A percentile compares a stretch with the other conserved stretches of the same genome.
Conservation (phyloP, 2,797 vertebrate genomes). For the Eutrigla gurnardus region DNA sequence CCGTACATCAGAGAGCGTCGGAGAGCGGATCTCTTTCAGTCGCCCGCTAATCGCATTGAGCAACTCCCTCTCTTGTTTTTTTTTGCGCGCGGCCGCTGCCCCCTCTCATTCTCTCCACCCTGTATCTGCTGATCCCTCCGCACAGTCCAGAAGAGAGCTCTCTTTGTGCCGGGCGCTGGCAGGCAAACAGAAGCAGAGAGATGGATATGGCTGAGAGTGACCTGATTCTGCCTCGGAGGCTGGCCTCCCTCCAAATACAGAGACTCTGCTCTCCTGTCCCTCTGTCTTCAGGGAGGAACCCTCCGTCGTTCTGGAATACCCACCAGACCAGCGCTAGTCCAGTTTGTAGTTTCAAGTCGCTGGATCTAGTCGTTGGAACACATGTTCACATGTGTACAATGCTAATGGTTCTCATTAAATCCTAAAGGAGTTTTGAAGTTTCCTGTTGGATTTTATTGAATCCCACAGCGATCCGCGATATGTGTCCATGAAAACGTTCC, state of each 20-base stretch:
- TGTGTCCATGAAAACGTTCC: background rate
- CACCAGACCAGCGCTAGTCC: slow-evolving; percentile 19
- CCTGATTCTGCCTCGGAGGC: slow-evolving; percentile 80
- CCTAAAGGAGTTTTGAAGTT: no score
- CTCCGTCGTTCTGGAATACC: slow-evolving; percentile 41
- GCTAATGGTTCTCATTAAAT: background rate
- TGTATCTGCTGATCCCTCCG: slow-evolving; percentile 76
- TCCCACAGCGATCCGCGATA: background rate
- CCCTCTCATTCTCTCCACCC: slow-evolving; percentile 54
- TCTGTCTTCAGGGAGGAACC: slow-evolving; percentile 65
- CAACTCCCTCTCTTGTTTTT: slow-evolving; percentile 58
- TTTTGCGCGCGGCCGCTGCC: slow-evolving; percentile 50
- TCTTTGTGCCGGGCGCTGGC: slow-evolving; percentile 80
- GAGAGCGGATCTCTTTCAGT: slow-evolving; percentile 75
- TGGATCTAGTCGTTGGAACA: background rate
- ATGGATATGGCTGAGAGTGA: slow-evolving; percentile 82
- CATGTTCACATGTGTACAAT: background rate
- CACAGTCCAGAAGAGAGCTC: slow-evolving; percentile 79
- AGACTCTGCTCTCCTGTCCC: slow-evolving; percentile 70
- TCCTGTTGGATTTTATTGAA: background rate
- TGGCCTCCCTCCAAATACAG: slow-evolving; percentile 77
- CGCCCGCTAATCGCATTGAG: slow-evolving; percentile 75
- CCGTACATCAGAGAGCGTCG: slow-evolving; percentile 73
- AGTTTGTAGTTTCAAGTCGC: slow-evolving; percentile 16
- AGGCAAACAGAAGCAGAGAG: slow-evolving; percentile 73